Percentiles rank a stretch among this genome's conserved stretches.
Evolutionary conservation across 30 jellyfish, hydroid and myxozoan genomes (phyloP).

Genomic region (Sanderia malayensis): DNA sequence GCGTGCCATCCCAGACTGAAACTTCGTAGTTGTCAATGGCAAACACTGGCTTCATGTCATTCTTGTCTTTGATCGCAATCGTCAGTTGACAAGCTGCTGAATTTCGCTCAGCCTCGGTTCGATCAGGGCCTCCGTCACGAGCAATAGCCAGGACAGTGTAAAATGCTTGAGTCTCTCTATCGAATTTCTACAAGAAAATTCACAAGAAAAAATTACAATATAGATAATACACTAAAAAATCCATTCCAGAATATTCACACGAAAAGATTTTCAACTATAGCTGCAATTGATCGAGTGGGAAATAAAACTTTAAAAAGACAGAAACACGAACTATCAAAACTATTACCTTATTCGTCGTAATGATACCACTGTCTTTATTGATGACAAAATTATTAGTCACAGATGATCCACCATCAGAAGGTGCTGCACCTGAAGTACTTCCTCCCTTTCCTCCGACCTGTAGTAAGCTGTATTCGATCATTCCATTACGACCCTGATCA

Average conservation of each 20-base stretch:
- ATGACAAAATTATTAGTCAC: slow-evolving; percentile 56
- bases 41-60: slow-evolving; percentile 84
- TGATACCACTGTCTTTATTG: slow-evolving; percentile 62
- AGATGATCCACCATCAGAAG: slow-evolving; percentile 28
- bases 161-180: slow-evolving; percentile 71
- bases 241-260: no score
- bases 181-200: slow-evolving; percentile 54
- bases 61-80: slow-evolving; percentile 66
- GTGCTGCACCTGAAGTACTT: slow-evolving; percentile 40
- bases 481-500: slow-evolving; percentile 62
- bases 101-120: slow-evolving; percentile 89
- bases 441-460: slow-evolving; percentile 37
- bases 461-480: slow-evolving; percentile 56
- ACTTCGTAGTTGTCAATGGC: slow-evolving; percentile 83
- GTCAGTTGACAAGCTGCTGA: slow-evolving; percentile 96
- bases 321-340: no score
- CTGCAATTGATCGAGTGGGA: no score
- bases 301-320: no score
- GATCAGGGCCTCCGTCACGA: slow-evolving; percentile 92
- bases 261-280: no score
- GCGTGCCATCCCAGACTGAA: slow-evolving; percentile 68
- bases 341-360: slow-evolving; percentile 57
- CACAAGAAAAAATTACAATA: no score
- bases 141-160: slow-evolving; percentile 89
- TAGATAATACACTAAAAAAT: no score